phyloP scores from a whole-genome alignment of 2,797 vertebrate genomes.

The Champsocephalus gunnari region DNA sequence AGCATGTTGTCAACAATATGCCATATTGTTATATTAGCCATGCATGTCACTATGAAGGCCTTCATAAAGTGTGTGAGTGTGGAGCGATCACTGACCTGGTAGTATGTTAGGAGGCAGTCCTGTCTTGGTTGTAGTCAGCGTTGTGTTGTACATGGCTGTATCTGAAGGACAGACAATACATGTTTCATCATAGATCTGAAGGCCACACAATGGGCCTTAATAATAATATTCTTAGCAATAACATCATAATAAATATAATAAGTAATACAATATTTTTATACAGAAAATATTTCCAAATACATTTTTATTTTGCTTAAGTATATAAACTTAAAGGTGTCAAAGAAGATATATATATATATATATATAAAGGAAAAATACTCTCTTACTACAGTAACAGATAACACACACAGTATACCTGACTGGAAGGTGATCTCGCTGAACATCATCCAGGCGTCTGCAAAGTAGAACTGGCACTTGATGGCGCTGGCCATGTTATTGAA shows the following conservation, averaged over 20 bases:
- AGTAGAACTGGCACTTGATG: constrained; percentile 97
- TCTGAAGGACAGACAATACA: constrained; percentile 79
- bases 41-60: background rate
- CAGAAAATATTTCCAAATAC: background rate
- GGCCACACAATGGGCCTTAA: background rate
- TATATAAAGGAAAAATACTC: background rate
- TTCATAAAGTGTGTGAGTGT: background rate
- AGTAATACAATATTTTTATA: background rate
- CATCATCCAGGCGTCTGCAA: constrained; percentile 96
- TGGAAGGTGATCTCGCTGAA: constrained; percentile 99
- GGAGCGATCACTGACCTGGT: constrained; percentile 71
- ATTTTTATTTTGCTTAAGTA: background rate
- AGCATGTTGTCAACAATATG: background rate
- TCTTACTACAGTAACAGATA: background rate
- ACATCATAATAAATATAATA: no score
- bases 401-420: constrained; percentile 85
- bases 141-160: constrained; percentile 97
- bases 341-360: background rate
- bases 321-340: background rate
- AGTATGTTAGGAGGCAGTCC: constrained; percentile 82
- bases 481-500: constrained; percentile 96
- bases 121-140: constrained; percentile 80
- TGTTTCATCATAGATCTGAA: background rate
- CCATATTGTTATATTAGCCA: background rate
- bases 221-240: background rate